Base-by-base conservation (phyloP, 2,888 invertebrate species). In the Hypsopygia costalis region DNA sequence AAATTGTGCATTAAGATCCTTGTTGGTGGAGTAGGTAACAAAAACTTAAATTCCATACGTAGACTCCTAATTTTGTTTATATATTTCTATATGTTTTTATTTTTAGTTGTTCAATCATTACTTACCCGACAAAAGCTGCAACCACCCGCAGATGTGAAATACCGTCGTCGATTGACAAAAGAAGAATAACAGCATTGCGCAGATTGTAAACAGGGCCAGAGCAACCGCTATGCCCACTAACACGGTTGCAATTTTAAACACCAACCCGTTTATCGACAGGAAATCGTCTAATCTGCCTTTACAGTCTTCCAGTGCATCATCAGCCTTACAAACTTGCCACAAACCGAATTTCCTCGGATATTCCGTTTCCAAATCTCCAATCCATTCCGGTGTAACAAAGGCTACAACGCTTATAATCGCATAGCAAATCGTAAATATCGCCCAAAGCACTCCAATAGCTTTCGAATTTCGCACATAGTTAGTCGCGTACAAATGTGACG, bases 401-500 rank as follows among this genome's bases (percentile, higher is more conserved):
- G 97, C 96, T 22, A 99, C 97, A 57, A 97, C 94, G 64, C 95
- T 94, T 69, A 99, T 97, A 69, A 99, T 97, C 51, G 97, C 97
- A 80, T 97, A 98, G 86, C 98, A 98, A 72, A 98, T 95, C 55
- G 97, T 97, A 85, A 99, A 98, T 71, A 99, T 96, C 49, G 96
- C 98, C 99, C 99, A 99, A 56, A 98, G 91, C 46, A 98, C 98
- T 37, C 97, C 98, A 51, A 99, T 97, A 36, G 98, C 98, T 89
- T 96, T 96, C 55, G 96, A 96, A 90, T 97, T 96, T 59, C 96
- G 92, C 55, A 96, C 95, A 76, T 97, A 97, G 86, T 95, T 96
- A 46, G 96, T 95, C 51, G 96, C 96, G 87, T 96, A 95, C 77
- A 96, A 92, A 85, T 97, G 96, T 57, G 95, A 94, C 58, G 95